These are phyloP conservation scores for Andrena chrysosceles DNA, from an alignment of 2,888 invertebrate genomes.

Conservation along the genomic window DNA sequence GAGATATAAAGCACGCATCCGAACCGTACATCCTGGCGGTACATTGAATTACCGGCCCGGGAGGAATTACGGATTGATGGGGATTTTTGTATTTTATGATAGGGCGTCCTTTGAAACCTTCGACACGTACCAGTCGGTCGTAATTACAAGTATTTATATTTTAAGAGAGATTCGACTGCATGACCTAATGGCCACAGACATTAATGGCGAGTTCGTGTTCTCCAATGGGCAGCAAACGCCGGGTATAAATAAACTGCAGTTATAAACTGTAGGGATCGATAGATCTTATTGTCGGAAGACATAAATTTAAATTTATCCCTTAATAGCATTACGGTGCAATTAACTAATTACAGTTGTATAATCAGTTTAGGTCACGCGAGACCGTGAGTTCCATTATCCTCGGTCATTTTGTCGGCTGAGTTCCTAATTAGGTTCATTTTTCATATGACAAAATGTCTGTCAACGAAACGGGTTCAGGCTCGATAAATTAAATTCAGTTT, in stretches of 20 bases:
- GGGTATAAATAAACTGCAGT: too few relatives aligned
- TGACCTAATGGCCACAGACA: background rate
- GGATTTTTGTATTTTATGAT: constrained; percentile 13
- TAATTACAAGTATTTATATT: background rate
- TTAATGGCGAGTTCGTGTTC: background rate
- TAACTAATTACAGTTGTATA: too few relatives aligned
- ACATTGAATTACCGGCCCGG: constrained; percentile 14
- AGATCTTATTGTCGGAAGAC: too few relatives aligned
- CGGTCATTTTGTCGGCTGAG: background rate
- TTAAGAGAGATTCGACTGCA: background rate
- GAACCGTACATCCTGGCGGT: background rate
- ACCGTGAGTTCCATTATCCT: too few relatives aligned
- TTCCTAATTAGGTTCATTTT: constrained; percentile 2
- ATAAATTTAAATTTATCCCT: too few relatives aligned
- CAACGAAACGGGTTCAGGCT: constrained; percentile 12
- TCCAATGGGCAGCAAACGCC: too few relatives aligned
- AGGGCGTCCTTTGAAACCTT: background rate
- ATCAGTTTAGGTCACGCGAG: too few relatives aligned
- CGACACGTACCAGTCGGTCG: background rate
- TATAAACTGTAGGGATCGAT: too few relatives aligned
- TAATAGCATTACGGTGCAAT: too few relatives aligned
- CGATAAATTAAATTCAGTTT: constrained; percentile 31
- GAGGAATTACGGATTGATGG: constrained; percentile 9
- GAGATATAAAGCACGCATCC: constrained; percentile 1
- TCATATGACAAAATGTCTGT: constrained; percentile 17